phyloP scores from a whole-genome alignment of 2,888 invertebrate genomes.

The Rotaria sp. region DNA sequence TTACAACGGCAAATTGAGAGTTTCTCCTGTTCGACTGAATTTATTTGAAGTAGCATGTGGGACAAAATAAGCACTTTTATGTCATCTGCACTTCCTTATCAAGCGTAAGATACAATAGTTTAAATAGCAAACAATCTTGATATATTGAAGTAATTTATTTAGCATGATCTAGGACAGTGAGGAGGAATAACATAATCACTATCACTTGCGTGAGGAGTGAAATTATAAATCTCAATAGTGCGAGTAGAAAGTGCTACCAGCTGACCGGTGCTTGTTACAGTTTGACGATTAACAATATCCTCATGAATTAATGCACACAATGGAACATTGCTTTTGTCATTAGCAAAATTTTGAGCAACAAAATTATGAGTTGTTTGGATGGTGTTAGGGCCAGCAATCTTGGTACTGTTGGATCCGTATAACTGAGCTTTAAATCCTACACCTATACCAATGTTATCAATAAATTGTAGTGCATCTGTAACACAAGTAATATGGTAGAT shows the following conservation, averaged over 20 bases:
- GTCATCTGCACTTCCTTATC: too few relatives aligned
- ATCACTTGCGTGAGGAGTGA: not conserved
- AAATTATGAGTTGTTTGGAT: not conserved
- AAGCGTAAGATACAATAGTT: too few relatives aligned
- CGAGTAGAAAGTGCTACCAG: not conserved
- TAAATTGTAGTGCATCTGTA: not conserved
- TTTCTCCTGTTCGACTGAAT: too few relatives aligned
- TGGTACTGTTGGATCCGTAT: not conserved
- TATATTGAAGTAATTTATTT: not conserved
- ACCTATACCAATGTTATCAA: not conserved
- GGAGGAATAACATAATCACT: not conserved
- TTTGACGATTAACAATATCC: conserved; percentile 1
- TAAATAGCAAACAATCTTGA: too few relatives aligned
- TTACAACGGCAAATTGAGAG: too few relatives aligned
- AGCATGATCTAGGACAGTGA: not conserved
- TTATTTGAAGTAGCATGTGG: too few relatives aligned
- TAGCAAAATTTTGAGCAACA: not conserved
- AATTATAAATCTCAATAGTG: not conserved
- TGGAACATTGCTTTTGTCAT: not conserved
- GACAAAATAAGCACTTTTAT: too few relatives aligned
- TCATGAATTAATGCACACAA: not conserved
- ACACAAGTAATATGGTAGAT: conserved; percentile 6
- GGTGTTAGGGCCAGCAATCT: not conserved
- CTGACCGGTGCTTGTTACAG: not conserved
- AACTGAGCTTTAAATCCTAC: not conserved